Evolutionary conservation across 2,797 vertebrate species (phyloP), one percentile per base, ranked within the genome.

Genomic region (Chlorospingus flavigularis): DNA sequence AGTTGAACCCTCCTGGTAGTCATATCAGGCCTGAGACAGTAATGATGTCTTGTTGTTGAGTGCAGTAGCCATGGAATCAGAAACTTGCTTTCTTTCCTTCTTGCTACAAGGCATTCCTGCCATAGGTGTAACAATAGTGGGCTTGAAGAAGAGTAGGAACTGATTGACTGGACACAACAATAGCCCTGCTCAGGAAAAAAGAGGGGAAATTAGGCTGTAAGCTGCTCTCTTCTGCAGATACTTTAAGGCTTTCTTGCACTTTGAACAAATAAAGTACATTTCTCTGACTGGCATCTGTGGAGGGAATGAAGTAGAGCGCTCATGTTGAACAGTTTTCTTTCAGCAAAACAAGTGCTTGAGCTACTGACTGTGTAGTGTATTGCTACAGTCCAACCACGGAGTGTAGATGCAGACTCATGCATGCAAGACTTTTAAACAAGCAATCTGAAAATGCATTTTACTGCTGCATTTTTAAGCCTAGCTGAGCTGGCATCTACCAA

Each of bases 21-120:
- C 11, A 0, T 30, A 63, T 67, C 37, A 31, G 31, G 12, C 53
- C 23, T 71, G 42, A 74, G 61, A 53, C 15, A 54, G 75, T 26
- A 76, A 35, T 24, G 26, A 12, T 31, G 8, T 65, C 4, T 68
- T 84, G 25, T 23, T 86, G 26, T 18, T 43, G 9, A 12, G 37
- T 88, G 55, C 55, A 66, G 16, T 40, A 73, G 48, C n/a, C 53
- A 28, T 0, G 0, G 53, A 55, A 67, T 11, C 37, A 73, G 35
- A 67, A 66, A 35, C 20, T 67, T 88, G 35, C 26, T 61, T 63
- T n/a, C 51, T 76, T 67, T 39, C 33, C 71, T 75, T 70, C 18
- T 1, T 48, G 37, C 43, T 79, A 2, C 8, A 7, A 9, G 30
- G 17, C 0, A 0, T 50, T 92, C 35, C 81, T 94, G 42, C 33